Percentiles rank a stretch among this genome's conserved stretches.
Conservation (phyloP, 2,797 vertebrate species). For the Tachyglossus aculeatus region DNA sequence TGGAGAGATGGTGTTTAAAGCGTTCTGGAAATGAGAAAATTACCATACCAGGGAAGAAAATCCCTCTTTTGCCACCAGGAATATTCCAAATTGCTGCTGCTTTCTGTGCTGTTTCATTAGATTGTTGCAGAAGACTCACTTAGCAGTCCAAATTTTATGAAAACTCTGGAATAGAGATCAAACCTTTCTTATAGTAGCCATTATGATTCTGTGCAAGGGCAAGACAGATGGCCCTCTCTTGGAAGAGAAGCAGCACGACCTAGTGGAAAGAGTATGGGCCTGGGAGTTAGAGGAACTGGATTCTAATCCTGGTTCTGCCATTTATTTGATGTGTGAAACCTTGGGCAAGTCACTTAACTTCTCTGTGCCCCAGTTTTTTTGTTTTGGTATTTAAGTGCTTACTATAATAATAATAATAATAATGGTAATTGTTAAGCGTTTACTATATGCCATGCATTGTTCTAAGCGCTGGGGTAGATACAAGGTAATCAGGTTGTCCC, state of each 20-base stretch:
- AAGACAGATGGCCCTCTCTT: too few species aligned
- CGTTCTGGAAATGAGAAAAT: conserved; percentile 19
- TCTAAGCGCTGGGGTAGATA: too few species aligned
- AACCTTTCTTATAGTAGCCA: background rate
- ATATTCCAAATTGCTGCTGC: conserved; percentile 52
- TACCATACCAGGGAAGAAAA: conserved; percentile 4
- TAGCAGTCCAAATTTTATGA: conserved; percentile 35
- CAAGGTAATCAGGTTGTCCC: too few species aligned
- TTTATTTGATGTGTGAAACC: background rate
- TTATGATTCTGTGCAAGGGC: background rate
- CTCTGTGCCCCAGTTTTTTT: too few species aligned
- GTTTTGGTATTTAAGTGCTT: too few species aligned
- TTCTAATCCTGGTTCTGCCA: too few species aligned
- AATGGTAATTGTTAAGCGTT: too few species aligned
- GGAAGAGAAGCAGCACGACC: too few species aligned
- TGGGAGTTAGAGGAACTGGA: too few species aligned
- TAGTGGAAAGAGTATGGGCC: too few species aligned
- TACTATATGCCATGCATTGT: too few species aligned
- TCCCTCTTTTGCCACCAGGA: conserved; percentile 1
- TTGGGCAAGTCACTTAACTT: conserved; percentile 27
- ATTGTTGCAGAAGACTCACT: conserved; percentile 3
- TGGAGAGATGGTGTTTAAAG: conserved; percentile 19
- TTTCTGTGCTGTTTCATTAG: conserved; percentile 25
- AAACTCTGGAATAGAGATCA: conserved; percentile 32
- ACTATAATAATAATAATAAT: too few species aligned